Evolutionary conservation across 2,113 vertebrate genomes (phyloP), one percentile per base, ranked within the genome.

Genomic region (Coregonus clupeaformis): DNA sequence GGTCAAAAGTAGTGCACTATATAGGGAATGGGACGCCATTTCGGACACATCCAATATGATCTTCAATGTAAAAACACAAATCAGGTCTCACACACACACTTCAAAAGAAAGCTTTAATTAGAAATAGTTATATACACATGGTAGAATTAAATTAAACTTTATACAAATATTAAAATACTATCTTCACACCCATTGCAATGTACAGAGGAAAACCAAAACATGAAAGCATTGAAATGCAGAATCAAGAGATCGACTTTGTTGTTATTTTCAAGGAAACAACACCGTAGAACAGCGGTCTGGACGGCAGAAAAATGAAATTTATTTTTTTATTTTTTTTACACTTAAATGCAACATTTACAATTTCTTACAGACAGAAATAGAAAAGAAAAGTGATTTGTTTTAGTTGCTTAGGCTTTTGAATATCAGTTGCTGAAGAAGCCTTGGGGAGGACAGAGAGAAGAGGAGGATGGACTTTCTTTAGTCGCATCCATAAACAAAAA

Each of bases 121-220:
- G 96, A 99, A 99, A 96, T 95, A 42, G 9, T 96, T 99, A 99
- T 99, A 96, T 98, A 98, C 97, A 99, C 94, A 98, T 94, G 96
- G 96, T 96, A 95, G 95, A 96, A 95, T 97, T 98, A 99, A 99
- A 98, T 99, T 98, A 98, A 97, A 96, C 95, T 99, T 98, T 99
- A 93, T 99, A 99, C 98, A 99, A 99, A 99, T 98, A 98, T 98
- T 99, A 99, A 99, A 99, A 99, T 98, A 97, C 96, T 96, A 98
- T 99, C 93, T 96, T 97, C 95, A 97, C 96, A 7, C 95, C 95
- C 96, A 97, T 93, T 94, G 94, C 95, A 96, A 96, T 96, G 94
- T 96, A 97, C 95, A 97, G 93, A 95, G 91, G 77, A 91, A 93
- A 92, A 92, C 36, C 36, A 85, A 89, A 94, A 90, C 84, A 80